phyloP scores from a whole-genome alignment of 1,140 invertebrate genomes.

The Lordiphosa mommai region DNA sequence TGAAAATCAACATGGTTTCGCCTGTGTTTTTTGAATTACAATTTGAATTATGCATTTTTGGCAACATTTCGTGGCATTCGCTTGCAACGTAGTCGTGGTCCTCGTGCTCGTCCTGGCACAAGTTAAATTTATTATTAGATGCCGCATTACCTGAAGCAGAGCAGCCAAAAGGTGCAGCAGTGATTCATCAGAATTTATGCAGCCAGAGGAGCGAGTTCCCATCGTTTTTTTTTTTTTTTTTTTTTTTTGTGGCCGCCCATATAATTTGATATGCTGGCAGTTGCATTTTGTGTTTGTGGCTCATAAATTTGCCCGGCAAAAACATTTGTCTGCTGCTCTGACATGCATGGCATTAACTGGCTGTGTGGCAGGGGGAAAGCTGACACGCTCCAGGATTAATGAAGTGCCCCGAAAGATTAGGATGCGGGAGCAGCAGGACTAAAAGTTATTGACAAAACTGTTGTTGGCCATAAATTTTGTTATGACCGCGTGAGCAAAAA shows the following conservation, averaged over 20 bases:
- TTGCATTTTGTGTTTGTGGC: constrained; percentile 65
- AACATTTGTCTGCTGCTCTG: constrained; percentile 68
- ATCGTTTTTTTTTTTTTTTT: constrained; percentile 9
- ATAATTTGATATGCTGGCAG: constrained; percentile 74
- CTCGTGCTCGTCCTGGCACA: constrained; percentile 22
- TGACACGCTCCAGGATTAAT: constrained; percentile 62
- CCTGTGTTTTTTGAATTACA: constrained; percentile 62
- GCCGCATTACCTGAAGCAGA: constrained; percentile 52
- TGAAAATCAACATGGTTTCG: too few relatives aligned
- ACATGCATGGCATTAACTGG: constrained; percentile 74
- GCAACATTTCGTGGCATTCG: constrained; percentile 58
- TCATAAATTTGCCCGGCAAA: constrained; percentile 55
- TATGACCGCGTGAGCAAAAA: constrained; percentile 60
- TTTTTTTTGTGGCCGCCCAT: constrained; percentile 69
- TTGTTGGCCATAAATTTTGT: constrained; percentile 73
- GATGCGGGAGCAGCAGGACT: constrained; percentile 10
- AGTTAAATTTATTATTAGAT: constrained; percentile 75
- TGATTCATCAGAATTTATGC: constrained; percentile 77
- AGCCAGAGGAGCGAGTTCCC: constrained; percentile 15
- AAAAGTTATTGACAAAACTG: constrained; percentile 75
- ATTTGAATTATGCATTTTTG: constrained; percentile 71
- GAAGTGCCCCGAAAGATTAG: constrained; percentile 69
- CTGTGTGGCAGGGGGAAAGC: neutral
- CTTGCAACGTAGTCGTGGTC: constrained; percentile 25
- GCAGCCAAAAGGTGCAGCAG: constrained; percentile 42